These are phyloP conservation scores for Myotis planiceps DNA, from an alignment of 2,797 vertebrate species.

Conservation along the genomic window DNA sequence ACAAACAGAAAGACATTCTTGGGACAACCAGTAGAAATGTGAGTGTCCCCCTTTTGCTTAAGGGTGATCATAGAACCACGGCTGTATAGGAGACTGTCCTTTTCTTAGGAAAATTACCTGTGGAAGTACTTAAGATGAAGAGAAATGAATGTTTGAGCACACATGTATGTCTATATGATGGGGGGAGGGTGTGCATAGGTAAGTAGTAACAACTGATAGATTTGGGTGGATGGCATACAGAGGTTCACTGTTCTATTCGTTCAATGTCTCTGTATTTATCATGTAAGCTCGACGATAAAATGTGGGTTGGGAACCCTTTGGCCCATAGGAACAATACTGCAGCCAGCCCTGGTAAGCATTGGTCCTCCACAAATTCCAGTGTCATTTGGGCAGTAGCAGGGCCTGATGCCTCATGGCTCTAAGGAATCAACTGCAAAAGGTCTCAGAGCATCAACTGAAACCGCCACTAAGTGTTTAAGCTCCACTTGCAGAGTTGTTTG, in stretches of 20 bases:
- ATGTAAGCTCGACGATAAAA: background rate
- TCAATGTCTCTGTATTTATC: background rate
- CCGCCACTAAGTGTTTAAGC: background rate
- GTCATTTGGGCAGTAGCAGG: background rate
- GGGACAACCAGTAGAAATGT: background rate
- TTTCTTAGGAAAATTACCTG: background rate
- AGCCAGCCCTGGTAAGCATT: background rate
- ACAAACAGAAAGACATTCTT: constrained; percentile 2
- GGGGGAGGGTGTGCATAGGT: background rate
- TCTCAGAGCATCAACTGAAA: background rate
- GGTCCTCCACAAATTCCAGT: background rate
- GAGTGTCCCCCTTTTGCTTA: background rate
- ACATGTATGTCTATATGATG: background rate
- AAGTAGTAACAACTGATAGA: background rate
- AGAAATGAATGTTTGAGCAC: background rate
- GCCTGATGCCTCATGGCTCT: background rate
- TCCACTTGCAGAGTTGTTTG: background rate
- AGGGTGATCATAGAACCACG: background rate
- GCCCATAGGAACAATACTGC: background rate
- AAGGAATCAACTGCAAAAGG: background rate
- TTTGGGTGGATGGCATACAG: background rate
- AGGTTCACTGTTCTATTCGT: background rate
- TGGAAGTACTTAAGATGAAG: background rate
- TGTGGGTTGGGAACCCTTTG: background rate
- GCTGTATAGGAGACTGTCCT: background rate